Evolutionary conservation across 1,140 invertebrate species (phyloP), one percentile per base, ranked within the genome.

Genomic region (Neuroterus valhalla): DNA sequence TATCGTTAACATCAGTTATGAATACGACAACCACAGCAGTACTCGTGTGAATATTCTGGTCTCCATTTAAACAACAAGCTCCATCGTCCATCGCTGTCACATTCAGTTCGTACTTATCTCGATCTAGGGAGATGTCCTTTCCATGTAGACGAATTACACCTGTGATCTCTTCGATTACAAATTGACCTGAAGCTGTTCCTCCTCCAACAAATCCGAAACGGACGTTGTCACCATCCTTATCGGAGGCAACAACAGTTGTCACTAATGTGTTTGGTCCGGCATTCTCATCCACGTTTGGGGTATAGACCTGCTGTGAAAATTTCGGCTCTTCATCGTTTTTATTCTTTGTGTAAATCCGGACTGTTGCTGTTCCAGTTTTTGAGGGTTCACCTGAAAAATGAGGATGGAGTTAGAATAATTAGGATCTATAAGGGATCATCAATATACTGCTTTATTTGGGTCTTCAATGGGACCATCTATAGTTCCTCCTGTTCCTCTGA

Each of bases 311-410:
- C 81, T 98, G 97, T 1, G 96, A 98, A 88, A 98, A 98, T 88
- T 98, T 98, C 0, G 97, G 97, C 86, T 98, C 96, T 90, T 98
- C 97, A 84, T 98, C 97, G 88, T 98, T 98, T 90, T 97, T 98
- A 84, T 98, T 98, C 85, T 98, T 98, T 3, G 97, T 98, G 85
- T 98, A 98, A 75, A 98, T 94, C 69, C 97, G 92, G 10, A 98
- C 96, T 0, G 96, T 98, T 0, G 97, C 96, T 1, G 96, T 96
- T 23, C 97, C 97, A 2, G 95, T 97, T 86, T 97, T 96, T 0
- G 96, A 92, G 1, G 96, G 97, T 88, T 97, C 96, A 15, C 97
- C 93, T 93, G 77, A 15, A 68, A 77, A 74, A 26, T 26, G 15
- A 62, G 26, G 26, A 12, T 5, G 10, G 12, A 14, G 11, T 15